phyloP scores from a whole-genome alignment of 2,113 vertebrate species.

The Chlorocebus sabaeus region DNA sequence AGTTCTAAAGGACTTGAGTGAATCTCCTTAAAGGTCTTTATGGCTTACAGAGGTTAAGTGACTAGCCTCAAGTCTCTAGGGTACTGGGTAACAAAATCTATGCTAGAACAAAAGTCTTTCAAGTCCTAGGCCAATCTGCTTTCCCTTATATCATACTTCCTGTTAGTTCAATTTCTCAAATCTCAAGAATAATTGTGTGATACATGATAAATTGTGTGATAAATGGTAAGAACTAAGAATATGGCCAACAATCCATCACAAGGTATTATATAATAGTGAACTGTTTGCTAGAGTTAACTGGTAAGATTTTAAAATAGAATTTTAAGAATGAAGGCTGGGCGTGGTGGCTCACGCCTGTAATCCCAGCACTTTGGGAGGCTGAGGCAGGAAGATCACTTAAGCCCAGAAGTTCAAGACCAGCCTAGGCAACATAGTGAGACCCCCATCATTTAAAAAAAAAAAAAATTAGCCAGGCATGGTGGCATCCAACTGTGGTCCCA shows the following conservation, averaged over 20 bases:
- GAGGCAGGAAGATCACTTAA: too few relatives aligned
- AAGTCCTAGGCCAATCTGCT: neutral
- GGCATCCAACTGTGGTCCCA: too few relatives aligned
- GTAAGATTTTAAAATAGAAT: neutral
- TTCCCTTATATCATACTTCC: neutral
- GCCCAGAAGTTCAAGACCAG: too few relatives aligned
- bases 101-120: neutral
- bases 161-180: neutral
- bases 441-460: too few relatives aligned
- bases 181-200: neutral
- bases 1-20: neutral
- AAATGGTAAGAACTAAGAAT: neutral
- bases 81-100: neutral
- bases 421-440: too few relatives aligned
- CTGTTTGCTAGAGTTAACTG: neutral
- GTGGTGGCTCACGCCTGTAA: too few relatives aligned
- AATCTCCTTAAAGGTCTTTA: neutral
- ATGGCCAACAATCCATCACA: neutral
- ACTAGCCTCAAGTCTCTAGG: neutral
- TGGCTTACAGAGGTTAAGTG: neutral
- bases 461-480: too few relatives aligned
- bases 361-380: too few relatives aligned
- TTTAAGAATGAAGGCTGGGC: neutral
- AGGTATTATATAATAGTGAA: neutral
- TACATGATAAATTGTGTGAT: neutral